Evolutionary conservation across 2,888 invertebrate genomes (phyloP), one percentile per base, ranked within the genome.

Genomic region (Melanophora roralis): DNA sequence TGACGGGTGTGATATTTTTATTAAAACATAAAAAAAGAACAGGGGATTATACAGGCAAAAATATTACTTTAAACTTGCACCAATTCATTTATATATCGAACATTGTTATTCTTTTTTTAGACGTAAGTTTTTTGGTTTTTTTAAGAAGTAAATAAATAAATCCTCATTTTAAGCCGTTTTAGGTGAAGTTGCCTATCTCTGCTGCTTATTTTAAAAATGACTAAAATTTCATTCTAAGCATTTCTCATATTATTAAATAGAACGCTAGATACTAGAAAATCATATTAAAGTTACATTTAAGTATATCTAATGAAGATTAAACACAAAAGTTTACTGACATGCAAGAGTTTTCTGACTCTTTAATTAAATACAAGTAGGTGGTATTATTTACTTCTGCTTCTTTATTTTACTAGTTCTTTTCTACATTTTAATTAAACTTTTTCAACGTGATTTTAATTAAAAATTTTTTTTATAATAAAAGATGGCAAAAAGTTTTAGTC

Each of bases 271-370:
- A 36, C 8, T 9, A 8, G 27, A 27, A 27, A 6, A 27, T 6
- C 27, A 27, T 27, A 36, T 9, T 2, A 36, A 36, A 36, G 6
- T 14, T 5, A 27, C 27, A 5, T 27, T 27, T 27, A n/a, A n/a
- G n/a, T n/a, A 6, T 38, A n/a, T 38, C n/a, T 4, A 38, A 38
- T n/a, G 27, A 6, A 27, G 27, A 27, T 27, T 38, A 49, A 57
- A 59, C 49, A 40, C n/a, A 49, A 75, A 68, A 53, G 62, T 62
- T 43, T n/a, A 19, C 27, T 62, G 47, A 76, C 76, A 76, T 64
- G 76, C 76, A 76, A 76, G 5, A 69, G 38, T 55, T 64, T 55
- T 62, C 47, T 32, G 38, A 27, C 53, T 68, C 32, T 60, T n/a
- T 45, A 62, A 62, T 62, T 59, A 74, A 21, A 11, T 57, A 27